These are phyloP conservation scores for Crocodylus rhombifer DNA, from an alignment of 2,797 vertebrate species.

Conservation along the genomic window DNA sequence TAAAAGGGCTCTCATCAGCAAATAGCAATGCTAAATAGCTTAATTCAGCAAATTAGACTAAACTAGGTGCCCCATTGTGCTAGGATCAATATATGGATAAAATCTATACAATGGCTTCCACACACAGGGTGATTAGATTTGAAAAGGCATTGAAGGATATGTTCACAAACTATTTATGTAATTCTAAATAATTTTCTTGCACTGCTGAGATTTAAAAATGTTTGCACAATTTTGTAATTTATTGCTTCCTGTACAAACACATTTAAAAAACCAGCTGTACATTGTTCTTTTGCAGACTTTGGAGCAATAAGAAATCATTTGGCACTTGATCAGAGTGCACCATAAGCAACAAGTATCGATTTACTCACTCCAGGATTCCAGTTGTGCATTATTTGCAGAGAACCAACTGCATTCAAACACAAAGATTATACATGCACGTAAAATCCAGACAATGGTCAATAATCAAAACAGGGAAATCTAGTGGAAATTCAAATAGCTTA, in stretches of 20 bases:
- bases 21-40: background rate
- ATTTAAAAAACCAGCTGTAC: background rate
- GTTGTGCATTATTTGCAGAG: slow-evolving; percentile 13
- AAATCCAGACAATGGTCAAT: slow-evolving; percentile 18
- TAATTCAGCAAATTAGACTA: background rate
- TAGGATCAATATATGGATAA: background rate
- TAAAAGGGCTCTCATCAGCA: slow-evolving; percentile 6
- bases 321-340: background rate
- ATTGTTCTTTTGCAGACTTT: background rate
- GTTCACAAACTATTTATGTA: background rate
- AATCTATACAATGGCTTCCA: slow-evolving; percentile 22
- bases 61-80: slow-evolving; percentile 12
- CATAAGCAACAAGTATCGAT: background rate
- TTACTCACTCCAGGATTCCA: background rate
- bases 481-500: slow-evolving; percentile 7
- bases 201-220: slow-evolving; percentile 16
- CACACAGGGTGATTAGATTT: slow-evolving; percentile 21
- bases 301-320: slow-evolving; percentile 21
- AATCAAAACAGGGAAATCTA: slow-evolving; percentile 6
- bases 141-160: slow-evolving; percentile 17
- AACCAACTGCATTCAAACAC: background rate
- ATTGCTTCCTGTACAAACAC: slow-evolving; percentile 49
- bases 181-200: slow-evolving; percentile 33
- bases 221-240: slow-evolving; percentile 10
- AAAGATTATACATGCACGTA: background rate